Conservation (phyloP, 2,113 vertebrate species). For the Rhinolophus sinicus region DNA sequence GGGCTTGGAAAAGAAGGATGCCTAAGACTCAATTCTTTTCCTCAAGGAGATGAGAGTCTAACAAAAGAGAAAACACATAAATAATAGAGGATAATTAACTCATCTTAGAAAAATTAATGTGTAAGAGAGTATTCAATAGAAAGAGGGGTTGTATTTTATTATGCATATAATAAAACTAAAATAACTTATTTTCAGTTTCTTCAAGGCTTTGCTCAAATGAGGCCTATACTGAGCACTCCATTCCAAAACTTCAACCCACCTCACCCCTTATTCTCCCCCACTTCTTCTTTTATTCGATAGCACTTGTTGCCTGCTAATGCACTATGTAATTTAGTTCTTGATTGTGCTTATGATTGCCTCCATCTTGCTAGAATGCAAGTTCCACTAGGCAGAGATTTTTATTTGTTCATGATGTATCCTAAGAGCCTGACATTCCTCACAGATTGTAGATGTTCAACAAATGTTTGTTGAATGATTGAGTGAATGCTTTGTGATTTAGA, state of each 20-base stretch:
- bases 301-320: neutral
- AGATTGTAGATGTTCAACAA: neutral
- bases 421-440: neutral
- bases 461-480: neutral
- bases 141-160: neutral
- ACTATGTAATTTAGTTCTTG: neutral
- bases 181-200: neutral
- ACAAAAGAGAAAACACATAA: neutral
- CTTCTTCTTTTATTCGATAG: neutral
- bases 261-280: neutral
- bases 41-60: neutral
- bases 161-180: neutral
- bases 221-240: neutral
- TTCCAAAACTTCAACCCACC: neutral
- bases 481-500: neutral
- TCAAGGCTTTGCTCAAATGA: neutral
- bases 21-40: neutral
- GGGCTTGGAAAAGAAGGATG: neutral
- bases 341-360: neutral
- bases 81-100: neutral
- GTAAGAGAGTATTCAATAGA: neutral
- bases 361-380: neutral
- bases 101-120: neutral
- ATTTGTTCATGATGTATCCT: neutral
- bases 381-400: neutral